Base-by-base conservation (phyloP, 2,797 vertebrate species). In the Enteromius argenteus region DNA sequence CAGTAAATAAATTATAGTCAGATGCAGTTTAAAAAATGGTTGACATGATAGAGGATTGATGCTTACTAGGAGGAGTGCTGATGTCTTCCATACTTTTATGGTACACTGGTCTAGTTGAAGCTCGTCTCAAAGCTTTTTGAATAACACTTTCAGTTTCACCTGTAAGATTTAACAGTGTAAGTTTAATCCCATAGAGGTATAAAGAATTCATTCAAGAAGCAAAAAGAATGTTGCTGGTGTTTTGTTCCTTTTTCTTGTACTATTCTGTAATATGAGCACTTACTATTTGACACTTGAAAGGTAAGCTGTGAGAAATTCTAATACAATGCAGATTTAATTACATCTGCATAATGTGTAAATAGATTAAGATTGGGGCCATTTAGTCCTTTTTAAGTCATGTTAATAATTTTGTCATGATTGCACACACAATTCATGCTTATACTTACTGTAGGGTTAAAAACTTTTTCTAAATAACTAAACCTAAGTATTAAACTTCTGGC, bases 51-150 rank as follows among this genome's bases (percentile, higher is more conserved):
- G 80, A 86, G 51, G 88, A 90, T 73, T 85, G 77, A 85, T 91
- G 89, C 97, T 98, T 93, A 99, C 98, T 95, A 95, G 96, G 94
- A 78, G 92, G 90, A 79, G 94, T 93, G 60, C 96, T 95, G 92
- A 99, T 95, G 91, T 99, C 97, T 92, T 97, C 96, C 90, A 99
- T 93, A 94, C 97, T 98, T 96, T 97, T 97, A 89, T 96, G 95
- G 93, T 96, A 92, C 90, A 95, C 94, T 74, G 96, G 95, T 89
- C 96, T 95, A 87, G 93, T 86, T 89, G 96, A 91, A 77, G 94
- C 97, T 91, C 96, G 94, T 93, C 92, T 94, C 93, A 99, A 87
- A 56, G 96, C 96, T 92, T 94, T 96, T 94, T 95, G 95, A 83
- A 98, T 92, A 42, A 94, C 94, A 86, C 93, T 95, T 67, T 94